These are phyloP conservation scores for Phymorhynchus buccinoides DNA, from an alignment of 1,140 invertebrate genomes.

Conservation along the genomic window DNA sequence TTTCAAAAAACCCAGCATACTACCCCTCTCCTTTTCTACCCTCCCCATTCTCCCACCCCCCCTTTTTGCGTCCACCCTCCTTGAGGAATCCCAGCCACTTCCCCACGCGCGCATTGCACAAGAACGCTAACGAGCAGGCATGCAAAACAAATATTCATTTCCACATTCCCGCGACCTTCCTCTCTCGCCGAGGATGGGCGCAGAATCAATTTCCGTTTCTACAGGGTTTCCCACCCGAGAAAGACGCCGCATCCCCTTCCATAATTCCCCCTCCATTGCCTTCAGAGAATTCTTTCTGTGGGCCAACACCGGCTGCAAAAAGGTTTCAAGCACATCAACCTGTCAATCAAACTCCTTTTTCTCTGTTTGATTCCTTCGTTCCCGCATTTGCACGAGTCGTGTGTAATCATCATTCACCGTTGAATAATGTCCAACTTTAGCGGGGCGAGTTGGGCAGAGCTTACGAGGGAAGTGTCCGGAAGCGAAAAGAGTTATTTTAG, in stretches of 20 bases:
- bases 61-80: neutral
- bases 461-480: neutral
- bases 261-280: neutral
- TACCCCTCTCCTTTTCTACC: too few species aligned
- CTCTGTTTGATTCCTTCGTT: neutral
- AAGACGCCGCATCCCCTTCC: neutral
- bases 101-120: neutral
- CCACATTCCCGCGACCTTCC: neutral
- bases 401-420: neutral
- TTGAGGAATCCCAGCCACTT: neutral
- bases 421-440: neutral
- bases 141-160: neutral
- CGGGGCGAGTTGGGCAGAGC: too few species aligned
- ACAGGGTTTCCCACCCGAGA: neutral
- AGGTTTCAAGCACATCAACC: conserved; percentile 11
- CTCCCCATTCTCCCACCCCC: neutral
- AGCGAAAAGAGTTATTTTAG: conserved; percentile 4
- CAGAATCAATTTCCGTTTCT: conserved; percentile 3
- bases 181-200: neutral
- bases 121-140: neutral
- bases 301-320: neutral
- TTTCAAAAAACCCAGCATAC: too few species aligned
- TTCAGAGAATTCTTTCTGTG: neutral
- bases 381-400: neutral
- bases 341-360: conserved; percentile 6